Evolutionary conservation across 2,888 invertebrate species (phyloP), one percentile per base, ranked within the genome.

Genomic region (Drosophila formosana): DNA sequence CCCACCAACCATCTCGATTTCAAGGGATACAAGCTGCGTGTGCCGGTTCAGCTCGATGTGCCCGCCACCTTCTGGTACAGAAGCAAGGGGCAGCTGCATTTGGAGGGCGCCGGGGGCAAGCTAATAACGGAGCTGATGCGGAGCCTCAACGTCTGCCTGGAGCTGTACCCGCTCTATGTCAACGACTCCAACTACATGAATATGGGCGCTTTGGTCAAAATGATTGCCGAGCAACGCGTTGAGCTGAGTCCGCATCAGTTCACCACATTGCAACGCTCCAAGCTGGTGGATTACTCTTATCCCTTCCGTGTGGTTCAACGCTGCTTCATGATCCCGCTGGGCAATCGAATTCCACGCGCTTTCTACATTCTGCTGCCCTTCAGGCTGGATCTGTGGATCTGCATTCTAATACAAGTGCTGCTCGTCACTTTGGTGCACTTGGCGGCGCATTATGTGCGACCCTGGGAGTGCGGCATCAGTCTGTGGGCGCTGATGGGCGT

Each of bases 11-110:
- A 57, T 1, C 28, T 6, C 0, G 55, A 86, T 13, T 75, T 84
- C 1, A 28, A 57, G 45, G 86, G 86, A 23, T 86, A 86, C 23
- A 67, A 68, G 18, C n/a, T 86, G 6, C 69, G 61, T 0, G 25
- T 89, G 39, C 88, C 89, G 3, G 85, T 88, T 0, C 88, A 89
- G 47, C 23, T 75, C 25, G 85, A 86, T 28, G 71, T 85, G 0
- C 86, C 86, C 1, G 49, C 78, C 3, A 87, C 80, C 0, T 89
- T 86, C 46, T 82, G 80, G 84, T 89, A 72, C 43, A 57, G 32
- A 9, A 30, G 25, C 0, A 3, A 58, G 11, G 52, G 39, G 0
- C n/a, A 39, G 7, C 37, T 64, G 23, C 8, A 50, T 6, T 7
- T 89, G 32, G 80, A 78, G 6, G 86, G 86, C 4, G 18, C 41